Evolutionary conservation across 2,888 invertebrate species (phyloP).

Genomic region (Lamellibrachia satsuma): DNA sequence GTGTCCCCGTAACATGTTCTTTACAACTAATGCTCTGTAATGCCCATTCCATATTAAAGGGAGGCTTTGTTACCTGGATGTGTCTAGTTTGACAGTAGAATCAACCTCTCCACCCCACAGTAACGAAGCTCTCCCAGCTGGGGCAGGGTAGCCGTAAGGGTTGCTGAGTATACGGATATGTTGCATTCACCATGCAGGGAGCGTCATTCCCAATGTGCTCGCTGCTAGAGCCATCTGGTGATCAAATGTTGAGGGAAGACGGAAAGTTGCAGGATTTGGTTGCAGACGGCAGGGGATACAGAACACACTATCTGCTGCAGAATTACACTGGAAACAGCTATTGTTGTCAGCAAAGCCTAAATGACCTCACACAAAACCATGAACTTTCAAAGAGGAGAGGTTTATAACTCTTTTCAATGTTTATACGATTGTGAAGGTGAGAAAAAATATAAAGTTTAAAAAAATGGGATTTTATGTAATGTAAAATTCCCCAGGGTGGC

Average conservation of each 20-base stretch:
- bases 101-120: background rate
- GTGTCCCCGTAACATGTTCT: background rate
- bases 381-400: background rate
- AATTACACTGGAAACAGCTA: background rate
- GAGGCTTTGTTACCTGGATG: background rate
- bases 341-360: background rate
- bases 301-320: background rate
- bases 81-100: background rate
- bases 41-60: background rate
- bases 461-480: background rate
- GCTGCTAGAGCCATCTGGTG: constrained; percentile 2
- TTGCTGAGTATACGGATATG: background rate
- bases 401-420: too few species aligned
- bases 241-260: background rate
- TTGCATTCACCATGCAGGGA: background rate
- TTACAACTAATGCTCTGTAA: background rate
- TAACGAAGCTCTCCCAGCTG: background rate
- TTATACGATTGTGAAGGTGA: too few species aligned
- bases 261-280: background rate
- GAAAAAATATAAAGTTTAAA: too few species aligned
- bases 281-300: background rate
- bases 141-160: background rate
- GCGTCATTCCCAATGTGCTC: background rate
- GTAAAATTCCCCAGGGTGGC: too few species aligned
- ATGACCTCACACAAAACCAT: background rate